Evolutionary conservation across 1,140 invertebrate species (phyloP).

Genomic region (Papilio xuthus): DNA sequence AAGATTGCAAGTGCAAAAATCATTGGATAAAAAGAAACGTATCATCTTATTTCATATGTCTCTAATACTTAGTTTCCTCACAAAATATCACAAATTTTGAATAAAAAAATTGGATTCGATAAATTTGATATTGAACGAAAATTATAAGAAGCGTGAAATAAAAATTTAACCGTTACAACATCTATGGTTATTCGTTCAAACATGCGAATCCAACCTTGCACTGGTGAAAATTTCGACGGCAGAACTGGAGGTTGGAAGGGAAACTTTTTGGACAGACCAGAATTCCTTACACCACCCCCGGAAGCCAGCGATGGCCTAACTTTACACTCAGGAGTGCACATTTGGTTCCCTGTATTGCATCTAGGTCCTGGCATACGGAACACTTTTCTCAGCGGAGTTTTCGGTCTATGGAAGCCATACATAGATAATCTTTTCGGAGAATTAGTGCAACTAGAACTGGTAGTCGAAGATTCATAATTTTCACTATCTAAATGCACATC

Average conservation of each 20-base stretch:
- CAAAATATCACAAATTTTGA: conserved; percentile 55
- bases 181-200: conserved; percentile 47
- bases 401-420: conserved; percentile 81
- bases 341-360: conserved; percentile 63
- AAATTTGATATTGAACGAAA: conserved; percentile 18
- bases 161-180: conserved; percentile 50
- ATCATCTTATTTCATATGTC: neutral
- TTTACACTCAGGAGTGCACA: conserved; percentile 44
- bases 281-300: conserved; percentile 61
- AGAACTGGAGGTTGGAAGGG: conserved; percentile 68
- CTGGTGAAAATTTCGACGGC: conserved; percentile 70
- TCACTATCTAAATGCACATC: conserved; percentile 82
- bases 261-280: conserved; percentile 63
- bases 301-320: conserved; percentile 58
- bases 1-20: conserved; percentile 43
- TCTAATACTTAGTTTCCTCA: conserved; percentile 44
- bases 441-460: conserved; percentile 85
- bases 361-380: conserved; percentile 64
- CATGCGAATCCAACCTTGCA: conserved; percentile 75
- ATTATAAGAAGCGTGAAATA: conserved; percentile 36
- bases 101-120: conserved; percentile 27
- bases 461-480: conserved; percentile 84
- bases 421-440: conserved; percentile 83
- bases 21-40: conserved; percentile 33
- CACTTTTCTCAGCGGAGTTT: conserved; percentile 67